These are phyloP conservation scores for Chymomyza procnemis DNA, from an alignment of 2,888 invertebrate species.

Conservation along the genomic window DNA sequence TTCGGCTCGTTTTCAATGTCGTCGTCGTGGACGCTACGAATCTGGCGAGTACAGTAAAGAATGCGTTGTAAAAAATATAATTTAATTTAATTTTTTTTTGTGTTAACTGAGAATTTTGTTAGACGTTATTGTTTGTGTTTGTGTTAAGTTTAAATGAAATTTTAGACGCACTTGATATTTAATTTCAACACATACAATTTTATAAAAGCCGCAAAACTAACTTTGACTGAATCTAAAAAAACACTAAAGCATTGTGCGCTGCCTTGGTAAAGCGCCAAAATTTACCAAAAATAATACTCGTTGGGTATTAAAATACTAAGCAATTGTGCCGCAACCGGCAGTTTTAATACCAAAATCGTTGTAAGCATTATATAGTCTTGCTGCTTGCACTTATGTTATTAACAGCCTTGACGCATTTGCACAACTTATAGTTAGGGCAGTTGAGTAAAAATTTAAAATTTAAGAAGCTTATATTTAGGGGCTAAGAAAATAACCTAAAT, in stretches of 20 bases:
- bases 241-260: not conserved
- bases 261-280: not conserved
- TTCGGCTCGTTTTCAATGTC: constrained; percentile 61
- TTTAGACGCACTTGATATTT: constrained; percentile 22
- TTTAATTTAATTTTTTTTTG: not conserved
- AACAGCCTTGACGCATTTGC: no score
- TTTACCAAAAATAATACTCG: not conserved
- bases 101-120: not conserved
- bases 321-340: not conserved
- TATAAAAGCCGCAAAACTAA: constrained; percentile 25
- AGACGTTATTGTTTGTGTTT: not conserved
- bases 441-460: no score
- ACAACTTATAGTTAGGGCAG: no score
- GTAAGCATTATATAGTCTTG: not conserved
- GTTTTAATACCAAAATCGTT: not conserved
- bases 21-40: constrained; percentile 58
- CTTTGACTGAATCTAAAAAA: not conserved
- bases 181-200: constrained; percentile 36
- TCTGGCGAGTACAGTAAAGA: constrained; percentile 57
- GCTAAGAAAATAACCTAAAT: no score
- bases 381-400: no score
- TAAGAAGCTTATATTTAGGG: no score
- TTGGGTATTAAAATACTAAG: not conserved
- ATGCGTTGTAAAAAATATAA: constrained; percentile 49
- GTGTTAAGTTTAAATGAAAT: constrained; percentile 28